Conservation (phyloP, 2,888 invertebrate genomes). For the Tyria jacobaeae region DNA sequence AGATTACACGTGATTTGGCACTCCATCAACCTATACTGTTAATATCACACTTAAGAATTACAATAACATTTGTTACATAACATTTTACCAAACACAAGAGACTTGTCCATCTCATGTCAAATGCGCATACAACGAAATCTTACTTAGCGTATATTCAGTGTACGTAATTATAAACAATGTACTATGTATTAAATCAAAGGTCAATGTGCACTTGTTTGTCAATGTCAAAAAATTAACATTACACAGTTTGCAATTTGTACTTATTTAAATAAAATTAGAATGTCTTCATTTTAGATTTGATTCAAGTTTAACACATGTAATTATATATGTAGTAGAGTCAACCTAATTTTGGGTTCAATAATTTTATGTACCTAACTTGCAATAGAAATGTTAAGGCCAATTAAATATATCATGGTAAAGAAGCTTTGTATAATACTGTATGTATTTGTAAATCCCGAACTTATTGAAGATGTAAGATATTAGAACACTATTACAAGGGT, state of each 20-base stretch:
- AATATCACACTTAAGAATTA: not conserved
- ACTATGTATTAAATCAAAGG: too few relatives aligned
- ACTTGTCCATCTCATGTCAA: not conserved
- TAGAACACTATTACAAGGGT: too few relatives aligned
- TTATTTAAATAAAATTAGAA: too few relatives aligned
- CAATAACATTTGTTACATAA: not conserved
- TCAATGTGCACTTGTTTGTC: too few relatives aligned
- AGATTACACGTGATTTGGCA: constrained; percentile 5
- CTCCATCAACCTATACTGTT: not conserved
- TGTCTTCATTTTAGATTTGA: too few relatives aligned
- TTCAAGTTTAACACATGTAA: too few relatives aligned
- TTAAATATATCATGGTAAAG: too few relatives aligned
- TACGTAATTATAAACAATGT: constrained; percentile 18
- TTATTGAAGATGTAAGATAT: not conserved
- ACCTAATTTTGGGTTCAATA: constrained; percentile 2
- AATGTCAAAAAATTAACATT: too few relatives aligned
- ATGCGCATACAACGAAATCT: not conserved
- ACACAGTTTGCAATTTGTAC: too few relatives aligned
- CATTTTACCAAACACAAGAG: not conserved
- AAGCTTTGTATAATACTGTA: too few relatives aligned
- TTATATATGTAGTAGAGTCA: not conserved
- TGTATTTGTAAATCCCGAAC: not conserved
- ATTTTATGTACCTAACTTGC: not conserved
- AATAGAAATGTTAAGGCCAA: not conserved
- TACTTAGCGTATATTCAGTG: constrained; percentile 17